These are phyloP conservation scores for Lophotriccus pileatus DNA, from an alignment of 2,797 vertebrate species.

Conservation along the genomic window DNA sequence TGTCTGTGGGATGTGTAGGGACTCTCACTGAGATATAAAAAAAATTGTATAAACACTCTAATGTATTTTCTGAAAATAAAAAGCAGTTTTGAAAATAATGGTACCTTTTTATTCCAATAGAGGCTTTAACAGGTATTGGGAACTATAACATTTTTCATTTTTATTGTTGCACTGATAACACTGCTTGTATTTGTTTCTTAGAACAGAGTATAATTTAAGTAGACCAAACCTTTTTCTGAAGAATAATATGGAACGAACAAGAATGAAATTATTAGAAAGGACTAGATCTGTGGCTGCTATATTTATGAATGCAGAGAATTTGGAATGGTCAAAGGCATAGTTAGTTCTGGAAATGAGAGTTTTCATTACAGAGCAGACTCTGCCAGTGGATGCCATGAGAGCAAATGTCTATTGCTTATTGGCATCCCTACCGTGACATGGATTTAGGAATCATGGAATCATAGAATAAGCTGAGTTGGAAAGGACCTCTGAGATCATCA, in stretches of 20 bases:
- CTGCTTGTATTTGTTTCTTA: not conserved
- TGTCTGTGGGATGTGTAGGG: not conserved
- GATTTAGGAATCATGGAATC: not conserved
- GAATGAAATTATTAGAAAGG: not conserved
- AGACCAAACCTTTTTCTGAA: not conserved
- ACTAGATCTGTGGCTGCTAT: not conserved
- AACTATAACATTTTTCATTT: not conserved
- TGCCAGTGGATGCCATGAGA: not conserved
- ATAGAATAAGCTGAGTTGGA: too few species aligned
- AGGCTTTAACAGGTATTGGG: not conserved
- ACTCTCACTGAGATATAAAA: not conserved
- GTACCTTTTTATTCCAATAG: not conserved
- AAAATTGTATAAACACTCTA: not conserved
- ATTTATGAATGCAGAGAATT: not conserved
- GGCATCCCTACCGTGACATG: fast-evolving
- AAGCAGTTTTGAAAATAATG: not conserved
- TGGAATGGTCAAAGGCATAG: not conserved
- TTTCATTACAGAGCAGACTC: not conserved
- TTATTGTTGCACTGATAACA: not conserved
- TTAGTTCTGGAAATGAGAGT: not conserved
- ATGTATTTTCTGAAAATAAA: not conserved
- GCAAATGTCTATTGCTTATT: not conserved
- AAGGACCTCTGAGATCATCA: too few species aligned
- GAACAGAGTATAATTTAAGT: not conserved
- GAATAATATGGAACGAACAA: not conserved